Base-by-base conservation (phyloP, 2,113 vertebrate species). In the Macrotus californicus region DNA sequence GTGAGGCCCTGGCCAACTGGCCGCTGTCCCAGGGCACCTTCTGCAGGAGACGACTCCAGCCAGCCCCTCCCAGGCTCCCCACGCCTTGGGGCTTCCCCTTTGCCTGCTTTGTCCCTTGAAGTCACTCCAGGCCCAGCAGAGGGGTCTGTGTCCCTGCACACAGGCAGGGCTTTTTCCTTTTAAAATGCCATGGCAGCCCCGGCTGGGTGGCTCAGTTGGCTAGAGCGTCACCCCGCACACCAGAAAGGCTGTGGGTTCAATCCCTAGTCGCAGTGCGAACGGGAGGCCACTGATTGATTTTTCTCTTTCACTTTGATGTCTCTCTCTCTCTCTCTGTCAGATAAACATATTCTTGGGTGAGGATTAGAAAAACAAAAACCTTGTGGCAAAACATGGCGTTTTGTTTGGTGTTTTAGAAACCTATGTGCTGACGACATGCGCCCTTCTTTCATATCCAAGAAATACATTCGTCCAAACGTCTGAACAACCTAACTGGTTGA, bases 41-140 rank as follows among this genome's bases (percentile, higher is more conserved):
- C 56, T 1, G 12, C 15, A 26, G 34, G 34, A 34, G 59, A 34
- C 36, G 26, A 10, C 1, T 0, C 18, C 0, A 0, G 5, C 29
- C n/a, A 0, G 5, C 21, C 43, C 21, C 34, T 75, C 5, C 50
- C 36, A 15, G 85, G 11, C 31, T 18, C 31, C 18, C 1, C 12
- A 13, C 16, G 16, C 46, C 31, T 22, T 2, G 13, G 36, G 12
- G 41, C 13, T 26, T n/a, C 46, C 24, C 41, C 70, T n/a, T 14
- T 0, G 26, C 41, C 1, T 1, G 26, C 80, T 31, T 36, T 0
- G 1, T 18, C 54, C 43, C 10, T 39, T 1, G 6, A 5, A 10
- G 76, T 66, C 6, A 3, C 9, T 2, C 64, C 41, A 26, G 43
- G 67, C 54, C 29, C 3, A 18, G 10, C 2, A 24, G 21, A 43